phyloP scores from a whole-genome alignment of 1,140 invertebrate species.

The Saccostrea echinata region DNA sequence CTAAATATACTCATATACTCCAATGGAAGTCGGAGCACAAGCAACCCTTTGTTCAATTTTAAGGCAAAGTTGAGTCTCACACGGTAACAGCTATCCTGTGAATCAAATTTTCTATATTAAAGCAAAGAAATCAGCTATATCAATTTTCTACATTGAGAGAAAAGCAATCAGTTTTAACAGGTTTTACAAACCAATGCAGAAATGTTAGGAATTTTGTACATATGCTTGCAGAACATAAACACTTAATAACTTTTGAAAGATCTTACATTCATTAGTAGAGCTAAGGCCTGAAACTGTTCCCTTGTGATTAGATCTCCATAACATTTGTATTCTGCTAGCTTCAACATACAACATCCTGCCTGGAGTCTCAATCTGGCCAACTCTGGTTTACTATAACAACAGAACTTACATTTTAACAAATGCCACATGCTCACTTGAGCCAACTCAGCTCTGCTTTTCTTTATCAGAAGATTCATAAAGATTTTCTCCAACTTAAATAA shows the following conservation, averaged over 20 bases:
- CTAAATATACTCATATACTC: slow-evolving; percentile 99
- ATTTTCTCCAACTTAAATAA: no score
- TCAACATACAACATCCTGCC: slow-evolving; percentile 96
- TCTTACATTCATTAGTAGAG: slow-evolving; percentile 92
- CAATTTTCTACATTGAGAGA: no score
- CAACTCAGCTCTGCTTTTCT: no score
- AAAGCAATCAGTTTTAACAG: not conserved
- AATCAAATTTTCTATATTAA: slow-evolving; percentile 39
- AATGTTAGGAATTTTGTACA: no score
- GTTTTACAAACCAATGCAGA: no score
- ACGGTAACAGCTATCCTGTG: slow-evolving; percentile 91
- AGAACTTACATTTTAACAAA: not conserved
- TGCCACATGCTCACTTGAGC: no score
- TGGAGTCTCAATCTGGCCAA: slow-evolving; percentile 94
- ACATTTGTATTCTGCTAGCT: slow-evolving; percentile 96
- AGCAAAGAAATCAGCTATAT: not conserved
- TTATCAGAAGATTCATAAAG: no score
- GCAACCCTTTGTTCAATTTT: slow-evolving; percentile 94
- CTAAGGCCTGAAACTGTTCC: slow-evolving; percentile 96
- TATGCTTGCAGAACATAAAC: no score
- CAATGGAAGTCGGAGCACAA: slow-evolving; percentile 86
- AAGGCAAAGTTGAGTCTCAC: slow-evolving; percentile 93
- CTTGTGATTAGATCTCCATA: slow-evolving; percentile 96
- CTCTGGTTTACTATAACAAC: slow-evolving; percentile 88
- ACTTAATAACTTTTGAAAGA: not conserved